A percentile compares a stretch with the other conserved stretches of the same genome.
phyloP scores from a whole-genome alignment of 1,140 invertebrate species.

The Cylas formicarius region DNA sequence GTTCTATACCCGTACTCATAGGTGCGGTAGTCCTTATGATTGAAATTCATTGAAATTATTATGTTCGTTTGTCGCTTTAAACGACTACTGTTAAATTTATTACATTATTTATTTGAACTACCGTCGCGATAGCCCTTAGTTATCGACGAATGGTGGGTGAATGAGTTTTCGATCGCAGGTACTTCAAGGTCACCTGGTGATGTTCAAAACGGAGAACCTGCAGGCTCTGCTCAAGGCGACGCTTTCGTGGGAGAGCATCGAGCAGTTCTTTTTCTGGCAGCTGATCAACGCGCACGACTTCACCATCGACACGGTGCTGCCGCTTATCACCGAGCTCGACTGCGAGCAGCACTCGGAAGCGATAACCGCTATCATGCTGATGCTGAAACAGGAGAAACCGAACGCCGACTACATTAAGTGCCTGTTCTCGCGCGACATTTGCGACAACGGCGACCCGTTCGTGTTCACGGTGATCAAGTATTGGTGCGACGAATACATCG shows the following conservation, averaged over 20 bases:
- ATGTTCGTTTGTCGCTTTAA: background rate
- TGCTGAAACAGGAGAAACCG: constrained; percentile 87
- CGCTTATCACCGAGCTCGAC: constrained; percentile 83
- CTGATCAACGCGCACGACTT: constrained; percentile 88
- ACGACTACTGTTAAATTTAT: constrained; percentile 1
- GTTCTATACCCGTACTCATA: too few relatives aligned
- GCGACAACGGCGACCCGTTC: constrained; percentile 67
- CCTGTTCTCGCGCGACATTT: constrained; percentile 70
- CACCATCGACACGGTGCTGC: constrained; percentile 79
- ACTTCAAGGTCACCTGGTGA: constrained; percentile 77
- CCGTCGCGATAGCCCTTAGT: background rate
- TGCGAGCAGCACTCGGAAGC: constrained; percentile 86
- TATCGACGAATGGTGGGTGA: constrained; percentile 2
- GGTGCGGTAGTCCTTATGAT: too few relatives aligned
- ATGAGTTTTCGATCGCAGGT: constrained; percentile 44
- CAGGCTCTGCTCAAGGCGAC: constrained; percentile 69
- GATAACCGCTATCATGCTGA: constrained; percentile 79
- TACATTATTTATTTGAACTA: background rate
- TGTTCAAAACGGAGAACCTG: constrained; percentile 71
- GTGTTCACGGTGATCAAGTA: constrained; percentile 83
- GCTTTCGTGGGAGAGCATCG: constrained; percentile 91
- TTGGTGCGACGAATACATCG: constrained; percentile 88
- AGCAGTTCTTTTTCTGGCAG: constrained; percentile 96
- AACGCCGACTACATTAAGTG: constrained; percentile 77
- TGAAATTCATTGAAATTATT: too few relatives aligned